Conservation (phyloP, 2,113 vertebrate species). For the Sula dactylatra region DNA sequence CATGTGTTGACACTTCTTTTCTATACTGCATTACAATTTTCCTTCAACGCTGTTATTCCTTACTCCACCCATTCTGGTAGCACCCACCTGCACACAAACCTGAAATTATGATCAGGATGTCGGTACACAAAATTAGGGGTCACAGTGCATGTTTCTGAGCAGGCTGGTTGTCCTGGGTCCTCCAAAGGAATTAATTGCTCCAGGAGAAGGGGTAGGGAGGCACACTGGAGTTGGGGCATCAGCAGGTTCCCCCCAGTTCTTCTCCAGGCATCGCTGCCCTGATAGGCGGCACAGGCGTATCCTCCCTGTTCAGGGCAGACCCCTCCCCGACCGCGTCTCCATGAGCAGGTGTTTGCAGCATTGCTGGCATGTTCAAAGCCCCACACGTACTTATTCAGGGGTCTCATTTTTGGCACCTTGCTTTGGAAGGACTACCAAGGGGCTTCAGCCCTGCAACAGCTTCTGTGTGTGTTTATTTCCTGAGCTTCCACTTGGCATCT, state of each 20-base stretch:
- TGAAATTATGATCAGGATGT: rapidly evolving
- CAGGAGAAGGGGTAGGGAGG: neutral
- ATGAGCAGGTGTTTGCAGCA: neutral
- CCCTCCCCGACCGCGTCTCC: neutral
- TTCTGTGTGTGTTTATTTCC: neutral
- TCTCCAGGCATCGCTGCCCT: neutral
- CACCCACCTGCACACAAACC: neutral
- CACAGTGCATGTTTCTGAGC: rapidly evolving
- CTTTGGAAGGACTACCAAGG: neutral
- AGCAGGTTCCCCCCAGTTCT: rapidly evolving
- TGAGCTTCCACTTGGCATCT: neutral
- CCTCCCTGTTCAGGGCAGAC: neutral
- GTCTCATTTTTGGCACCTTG: neutral
- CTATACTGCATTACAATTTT: conserved; percentile 7
- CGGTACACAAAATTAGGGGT: neutral
- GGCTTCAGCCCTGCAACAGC: neutral
- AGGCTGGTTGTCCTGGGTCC: neutral
- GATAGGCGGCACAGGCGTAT: neutral
- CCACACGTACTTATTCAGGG: neutral
- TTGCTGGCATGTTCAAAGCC: neutral
- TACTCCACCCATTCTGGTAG: conserved; percentile 23
- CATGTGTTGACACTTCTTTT: conserved; percentile 41
- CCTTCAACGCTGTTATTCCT: neutral
- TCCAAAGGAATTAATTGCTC: neutral
- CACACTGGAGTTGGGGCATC: rapidly evolving